Base-by-base conservation (phyloP, 2,797 vertebrate genomes). In the Orientallactaga sibirica region DNA sequence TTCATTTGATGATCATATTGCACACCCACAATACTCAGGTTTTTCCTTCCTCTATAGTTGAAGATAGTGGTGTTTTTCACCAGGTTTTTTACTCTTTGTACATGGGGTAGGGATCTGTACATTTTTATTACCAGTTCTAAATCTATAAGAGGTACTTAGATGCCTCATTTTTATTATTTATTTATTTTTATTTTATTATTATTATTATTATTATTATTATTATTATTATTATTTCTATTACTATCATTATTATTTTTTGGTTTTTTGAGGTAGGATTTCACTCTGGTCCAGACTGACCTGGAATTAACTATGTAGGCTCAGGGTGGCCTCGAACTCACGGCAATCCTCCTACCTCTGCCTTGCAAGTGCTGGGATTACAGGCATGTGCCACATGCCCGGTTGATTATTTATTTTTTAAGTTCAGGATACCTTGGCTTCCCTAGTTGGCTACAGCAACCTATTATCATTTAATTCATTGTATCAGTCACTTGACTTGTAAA, bases 401-500 rank as follows among this genome's bases (percentile, higher is more conserved):
- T 37, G 33, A 37, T 37, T 37, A 37, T 2, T 37, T 37, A 37
- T 2, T 58, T 41, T 84, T 96, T 68, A 68, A 48, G 7, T 78
- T 83, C 22, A 77, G 29, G 12, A 75, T 91, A 16, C 5, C 11
- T 68, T 68, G 41, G 24, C 2, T 76, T 95, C 18, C 1, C 10
- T 14, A 71, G 5, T 52, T 94, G 24, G 79, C 27, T 62, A 55
- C 3, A 93, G 8, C 24, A 79, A 81, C 79, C 11, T 0, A 3
- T 86, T 92, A 58, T 22, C 27, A 75, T 66, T 90, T n/a, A 48
- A 2, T 92, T 85, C 27, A 82, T 18, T 67, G 58, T 6, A 71
- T 16, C 24, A 77, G 41, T 77, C 41, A 88, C 93, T 95, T 84
- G 78, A 78, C 64, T 70, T 88, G 48, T 84, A 70, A 84, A 15